These are phyloP conservation scores for Tenrec ecaudatus DNA, from an alignment of 2,113 vertebrate genomes.

Conservation along the genomic window DNA sequence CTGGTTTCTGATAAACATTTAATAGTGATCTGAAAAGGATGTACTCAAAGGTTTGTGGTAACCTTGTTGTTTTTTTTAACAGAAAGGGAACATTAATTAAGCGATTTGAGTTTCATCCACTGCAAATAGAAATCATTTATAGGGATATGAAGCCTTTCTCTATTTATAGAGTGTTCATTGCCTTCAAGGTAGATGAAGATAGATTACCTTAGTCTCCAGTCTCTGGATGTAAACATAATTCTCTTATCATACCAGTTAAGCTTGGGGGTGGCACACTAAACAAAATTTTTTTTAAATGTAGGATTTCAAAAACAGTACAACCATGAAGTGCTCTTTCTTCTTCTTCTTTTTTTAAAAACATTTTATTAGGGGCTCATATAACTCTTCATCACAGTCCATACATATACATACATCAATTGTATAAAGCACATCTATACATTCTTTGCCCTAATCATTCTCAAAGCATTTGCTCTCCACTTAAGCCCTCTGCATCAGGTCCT, in stretches of 20 bases:
- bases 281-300: neutral
- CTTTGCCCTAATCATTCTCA: no score
- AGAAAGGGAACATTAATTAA: conserved; percentile 46
- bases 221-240: conserved; percentile 41
- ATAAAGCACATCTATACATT: no score
- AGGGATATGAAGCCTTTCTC: conserved; percentile 25
- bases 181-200: neutral
- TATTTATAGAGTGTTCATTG: neutral
- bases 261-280: neutral
- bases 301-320: conserved; percentile 32
- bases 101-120: conserved; percentile 2
- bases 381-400: no score
- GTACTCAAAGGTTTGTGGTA: conserved; percentile 38
- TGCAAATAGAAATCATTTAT: conserved; percentile 32
- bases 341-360: no score
- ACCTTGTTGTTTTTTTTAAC: neutral
- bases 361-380: no score
- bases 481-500: no score
- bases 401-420: no score
- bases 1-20: conserved; percentile 42
- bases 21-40: conserved; percentile 25
- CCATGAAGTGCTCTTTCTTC: conserved; percentile 30
- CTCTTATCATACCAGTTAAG: conserved; percentile 30
- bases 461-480: no score
- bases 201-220: neutral